Base-by-base conservation (phyloP, 1,140 invertebrate species). In the Panagrolaimus sp. region DNA sequence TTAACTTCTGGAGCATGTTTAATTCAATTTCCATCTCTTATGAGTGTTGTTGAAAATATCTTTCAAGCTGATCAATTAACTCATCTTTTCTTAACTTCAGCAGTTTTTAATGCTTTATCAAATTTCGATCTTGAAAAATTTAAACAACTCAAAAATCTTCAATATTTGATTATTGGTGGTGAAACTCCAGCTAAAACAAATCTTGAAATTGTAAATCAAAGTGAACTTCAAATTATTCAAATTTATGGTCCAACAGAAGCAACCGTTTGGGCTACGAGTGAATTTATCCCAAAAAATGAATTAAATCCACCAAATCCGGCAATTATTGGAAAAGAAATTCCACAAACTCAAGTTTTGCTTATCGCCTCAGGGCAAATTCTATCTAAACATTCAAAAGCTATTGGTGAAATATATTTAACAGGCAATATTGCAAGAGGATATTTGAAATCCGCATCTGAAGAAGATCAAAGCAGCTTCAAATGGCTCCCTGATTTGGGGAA, bases 231-330 rank as follows among this genome's bases (percentile, higher is more conserved):
- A 32, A 28, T 80, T 1, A 74, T 65, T 14, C 78, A 80, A 62
- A 81, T 80, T 58, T 80, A 80, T 67, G 78, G 78, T 46, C 78
- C 78, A 12, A 80, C 78, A n/a, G 78, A 80, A 58, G 65, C 63
- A n/a, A 76, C 76, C 32, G 69, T 80, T 38, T 80, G 78, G 77
- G 32, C 47, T 12, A n/a, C 48, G 44, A 26, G 74, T 46, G 48
- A 78, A 64, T 10, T 47, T 17, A 12, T 38, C 32, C 10, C 68
- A 64, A 43, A 64, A 8, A 21, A 17, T 44, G 63, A 70, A 43
- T 74, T 75, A 26, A 68, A 46, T 43, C 2, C 2, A 4, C 32
- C 32, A 38, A 38, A 38, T 38, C 32, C 32, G 7, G 7, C 32
- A 38, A 70, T 64, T 15, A 75, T 80, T 38, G 77, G 77, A 32